Base-by-base conservation (phyloP, 1,140 invertebrate species). In the Pogonus chalceus region DNA sequence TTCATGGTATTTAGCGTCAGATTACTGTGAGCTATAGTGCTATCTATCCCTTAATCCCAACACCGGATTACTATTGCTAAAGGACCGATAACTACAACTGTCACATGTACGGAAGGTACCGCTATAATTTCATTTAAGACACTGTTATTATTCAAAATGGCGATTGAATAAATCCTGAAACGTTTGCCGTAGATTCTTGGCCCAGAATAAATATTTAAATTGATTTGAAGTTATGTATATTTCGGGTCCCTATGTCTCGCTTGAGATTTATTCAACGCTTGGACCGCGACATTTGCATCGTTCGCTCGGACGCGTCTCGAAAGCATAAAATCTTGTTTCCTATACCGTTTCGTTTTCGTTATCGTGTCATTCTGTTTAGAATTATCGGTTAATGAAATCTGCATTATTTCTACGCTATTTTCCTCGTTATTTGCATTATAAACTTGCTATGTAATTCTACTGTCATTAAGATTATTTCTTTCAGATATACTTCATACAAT, bases 181-280 rank as follows among this genome's bases (percentile, higher is more conserved):
- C 37, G 37, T 43, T 43, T 43, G 37, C 37, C 18, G 37, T 12
- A 16, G 37, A 14, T 31, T 31, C 26, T 16, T 12, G 18, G 9
- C 9, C 37, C 18, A 43, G 37, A 43, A 43, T 43, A 43, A 43
- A 43, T 43, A 43, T 43, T 43, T 43, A 43, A 43, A 43, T 43
- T 43, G 37, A 43, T 43, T 43, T 43, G 37, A 43, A 43, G 37
- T 43, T 43, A 43, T 43, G 37, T 43, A 43, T 43, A 43, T 43
- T 43, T 43, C 37, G 37, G 18, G 18, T 43, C 37, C 9, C 37
- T 12, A 7, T 43, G 37, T 18, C 37, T 43, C 37, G 18, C 18
- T 10, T 3, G 37, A 43, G 37, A 43, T 43, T 43, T 43, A 43
- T 43, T 43, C 37, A 43, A 43, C 37, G 18, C 37, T 9, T 43